Evolutionary conservation across 2,797 vertebrate genomes (phyloP).

Genomic region (Gallinago nigripennis): DNA sequence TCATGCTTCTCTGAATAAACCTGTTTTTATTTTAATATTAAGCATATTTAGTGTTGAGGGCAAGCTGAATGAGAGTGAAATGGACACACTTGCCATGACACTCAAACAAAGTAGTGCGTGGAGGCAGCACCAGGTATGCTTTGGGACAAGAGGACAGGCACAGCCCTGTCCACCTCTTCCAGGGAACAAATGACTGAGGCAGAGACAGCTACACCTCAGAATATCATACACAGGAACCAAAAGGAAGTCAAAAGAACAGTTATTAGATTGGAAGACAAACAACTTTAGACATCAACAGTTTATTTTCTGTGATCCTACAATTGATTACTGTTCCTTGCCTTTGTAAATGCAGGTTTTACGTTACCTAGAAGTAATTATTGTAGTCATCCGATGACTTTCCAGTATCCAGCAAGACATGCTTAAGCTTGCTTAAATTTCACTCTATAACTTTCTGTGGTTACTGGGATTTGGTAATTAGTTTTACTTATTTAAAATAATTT

Average conservation of each 20-base stretch:
- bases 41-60: not conserved
- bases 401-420: not conserved
- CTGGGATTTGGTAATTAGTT: not conserved
- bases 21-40: not conserved
- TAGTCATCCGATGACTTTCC: not conserved
- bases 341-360: not conserved
- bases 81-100: accelerated
- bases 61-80: not conserved
- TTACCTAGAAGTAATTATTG: not conserved
- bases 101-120: not conserved
- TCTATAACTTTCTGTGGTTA: not conserved
- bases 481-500: not conserved
- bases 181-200: not conserved
- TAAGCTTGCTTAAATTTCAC: not conserved
- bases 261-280: not conserved
- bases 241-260: not conserved
- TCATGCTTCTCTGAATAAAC: not conserved
- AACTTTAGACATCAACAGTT: not conserved
- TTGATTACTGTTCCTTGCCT: not conserved
- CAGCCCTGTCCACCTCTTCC: not conserved
- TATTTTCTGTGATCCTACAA: not conserved
- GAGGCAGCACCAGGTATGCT: not conserved
- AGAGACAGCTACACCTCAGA: not conserved
- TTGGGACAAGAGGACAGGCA: not conserved
- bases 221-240: not conserved